A percentile compares a stretch with the other conserved stretches of the same genome.
These are phyloP conservation scores for Bungarus multicinctus DNA, from an alignment of 2,113 vertebrate species.

Conservation along the genomic window DNA sequence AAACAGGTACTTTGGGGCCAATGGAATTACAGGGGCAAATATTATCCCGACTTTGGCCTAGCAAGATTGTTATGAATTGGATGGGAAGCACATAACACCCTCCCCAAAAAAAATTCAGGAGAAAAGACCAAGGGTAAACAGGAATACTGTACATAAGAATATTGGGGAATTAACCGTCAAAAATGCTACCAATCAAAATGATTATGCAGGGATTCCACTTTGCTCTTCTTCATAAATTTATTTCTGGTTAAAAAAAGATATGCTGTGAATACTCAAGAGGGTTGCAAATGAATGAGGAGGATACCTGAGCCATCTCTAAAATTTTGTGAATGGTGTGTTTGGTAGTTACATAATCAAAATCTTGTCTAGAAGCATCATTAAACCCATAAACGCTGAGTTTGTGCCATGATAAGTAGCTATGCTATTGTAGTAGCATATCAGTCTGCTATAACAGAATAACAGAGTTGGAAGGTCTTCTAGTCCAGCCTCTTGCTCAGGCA, in stretches of 20 bases:
- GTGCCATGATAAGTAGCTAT: background rate
- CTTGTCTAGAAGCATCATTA: background rate
- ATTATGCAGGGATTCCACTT: background rate
- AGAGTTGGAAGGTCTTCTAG: too few relatives aligned
- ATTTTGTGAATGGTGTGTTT: background rate
- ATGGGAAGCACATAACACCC: background rate
- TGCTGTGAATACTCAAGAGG: too few relatives aligned
- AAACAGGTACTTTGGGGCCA: background rate
- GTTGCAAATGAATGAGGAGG: background rate
- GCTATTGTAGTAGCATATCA: background rate
- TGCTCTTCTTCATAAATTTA: background rate
- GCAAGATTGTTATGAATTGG: background rate
- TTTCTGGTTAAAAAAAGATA: too few relatives aligned
- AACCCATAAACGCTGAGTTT: background rate
- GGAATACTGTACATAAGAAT: background rate
- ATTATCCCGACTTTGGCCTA: background rate
- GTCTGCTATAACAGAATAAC: background rate
- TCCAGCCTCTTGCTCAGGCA: too few relatives aligned
- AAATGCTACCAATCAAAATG: background rate
- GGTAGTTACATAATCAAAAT: background rate
- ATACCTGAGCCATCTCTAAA: background rate
- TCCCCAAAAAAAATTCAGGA: background rate
- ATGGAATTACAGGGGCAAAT: background rate
- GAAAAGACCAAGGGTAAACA: background rate
- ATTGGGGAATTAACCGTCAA: background rate